phyloP scores from a whole-genome alignment of 2,113 vertebrate genomes.

The Aspiorhynchus laticeps region DNA sequence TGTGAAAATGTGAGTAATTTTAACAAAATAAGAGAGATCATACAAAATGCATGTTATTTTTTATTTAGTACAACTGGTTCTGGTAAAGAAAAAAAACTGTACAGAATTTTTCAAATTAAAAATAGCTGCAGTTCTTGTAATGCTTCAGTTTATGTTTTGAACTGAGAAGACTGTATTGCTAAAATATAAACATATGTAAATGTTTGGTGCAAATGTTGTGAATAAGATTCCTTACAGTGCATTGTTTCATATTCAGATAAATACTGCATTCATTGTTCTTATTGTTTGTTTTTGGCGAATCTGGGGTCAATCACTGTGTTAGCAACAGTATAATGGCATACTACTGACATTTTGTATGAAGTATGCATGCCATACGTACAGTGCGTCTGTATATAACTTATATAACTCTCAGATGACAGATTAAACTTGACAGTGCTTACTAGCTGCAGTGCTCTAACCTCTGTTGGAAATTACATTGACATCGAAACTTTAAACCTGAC shows the following conservation, averaged over 20 bases:
- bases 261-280: background rate
- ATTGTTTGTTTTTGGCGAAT: conserved; percentile 12
- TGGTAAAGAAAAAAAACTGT: background rate
- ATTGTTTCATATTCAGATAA: conserved; percentile 2
- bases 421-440: background rate
- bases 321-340: conserved; percentile 10
- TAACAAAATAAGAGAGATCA: no score
- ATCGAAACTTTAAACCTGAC: background rate
- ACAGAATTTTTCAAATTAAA: background rate
- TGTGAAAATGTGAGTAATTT: no score
- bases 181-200: conserved; percentile 20
- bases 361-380: background rate
- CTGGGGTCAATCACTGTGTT: background rate
- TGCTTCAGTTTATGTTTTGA: background rate
- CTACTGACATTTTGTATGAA: background rate
- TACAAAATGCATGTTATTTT: no score
- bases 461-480: conserved; percentile 8
- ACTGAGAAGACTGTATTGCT: background rate
- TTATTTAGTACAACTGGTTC: background rate
- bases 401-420: conserved; percentile 3
- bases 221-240: background rate
- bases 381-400: background rate
- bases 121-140: background rate
- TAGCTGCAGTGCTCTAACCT: conserved; percentile 7
- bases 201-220: conserved; percentile 17